Percentiles rank a stretch among this genome's conserved stretches.
phyloP scores from a whole-genome alignment of 1,140 invertebrate species.

The Panagrolaimus sp. region DNA sequence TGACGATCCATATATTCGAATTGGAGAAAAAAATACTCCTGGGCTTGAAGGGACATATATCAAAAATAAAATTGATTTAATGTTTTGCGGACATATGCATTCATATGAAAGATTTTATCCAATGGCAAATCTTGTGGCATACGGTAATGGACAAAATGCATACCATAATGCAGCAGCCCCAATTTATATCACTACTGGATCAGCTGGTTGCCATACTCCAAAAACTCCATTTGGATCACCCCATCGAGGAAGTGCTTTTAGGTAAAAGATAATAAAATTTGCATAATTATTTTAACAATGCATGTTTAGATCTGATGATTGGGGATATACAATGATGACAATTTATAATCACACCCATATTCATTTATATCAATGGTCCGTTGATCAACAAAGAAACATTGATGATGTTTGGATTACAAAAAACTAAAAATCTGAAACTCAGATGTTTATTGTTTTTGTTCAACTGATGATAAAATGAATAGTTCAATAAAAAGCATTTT shows the following conservation, averaged over 20 bases:
- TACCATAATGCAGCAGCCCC: slow-evolving; percentile 83
- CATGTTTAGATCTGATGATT: too few species aligned
- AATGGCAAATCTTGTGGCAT: too few species aligned
- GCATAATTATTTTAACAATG: too few species aligned
- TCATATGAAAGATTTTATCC: slow-evolving; percentile 60
- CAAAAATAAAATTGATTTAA: slow-evolving; percentile 79
- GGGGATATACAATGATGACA: too few species aligned
- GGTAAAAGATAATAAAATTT: not conserved
- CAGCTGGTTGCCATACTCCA: slow-evolving; percentile 68
- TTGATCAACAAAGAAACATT: too few species aligned
- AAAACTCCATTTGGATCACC: slow-evolving; percentile 35
- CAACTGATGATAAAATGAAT: too few species aligned
- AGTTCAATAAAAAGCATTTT: too few species aligned
- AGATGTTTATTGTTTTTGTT: too few species aligned
- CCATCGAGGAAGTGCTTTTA: slow-evolving; percentile 17
- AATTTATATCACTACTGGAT: slow-evolving; percentile 85
- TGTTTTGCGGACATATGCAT: slow-evolving; percentile 91
- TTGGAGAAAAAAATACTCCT: slow-evolving; percentile 46
- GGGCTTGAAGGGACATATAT: slow-evolving; percentile 78
- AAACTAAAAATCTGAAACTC: too few species aligned
- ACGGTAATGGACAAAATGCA: slow-evolving; percentile 68
- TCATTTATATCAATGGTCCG: too few species aligned
- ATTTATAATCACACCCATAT: too few species aligned
- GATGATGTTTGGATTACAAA: too few species aligned
- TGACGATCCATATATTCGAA: slow-evolving; percentile 18